Base-by-base conservation (phyloP, 64 coral and sea anemone genomes). In the Actinia tenebrosa region DNA sequence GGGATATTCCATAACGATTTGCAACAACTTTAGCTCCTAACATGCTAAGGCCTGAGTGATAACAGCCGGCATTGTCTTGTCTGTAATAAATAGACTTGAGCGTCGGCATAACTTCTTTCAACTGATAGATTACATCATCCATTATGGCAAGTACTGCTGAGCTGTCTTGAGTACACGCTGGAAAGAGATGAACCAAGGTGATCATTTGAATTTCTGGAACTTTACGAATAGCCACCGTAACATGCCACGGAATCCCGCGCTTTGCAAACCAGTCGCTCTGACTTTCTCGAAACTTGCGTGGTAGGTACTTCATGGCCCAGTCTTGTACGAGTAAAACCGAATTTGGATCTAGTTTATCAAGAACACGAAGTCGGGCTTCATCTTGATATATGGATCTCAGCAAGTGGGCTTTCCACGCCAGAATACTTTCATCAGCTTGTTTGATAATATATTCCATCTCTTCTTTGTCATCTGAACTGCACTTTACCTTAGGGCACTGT, bases 61-160 rank as follows among this genome's bases (percentile, higher is more conserved):
- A 94, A 60, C 92, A 94, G 71, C 92, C 92, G 25, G 83, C 52
- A 44, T 85, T 85, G 83, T 85, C 16, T 63, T 85, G 83, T 19
- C 25, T 2, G 19, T 26, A 85, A 61, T 10, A 60, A 17, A 85
- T 43, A 3, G 18, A 26, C 56, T 85, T 58, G 26, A 85, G 53
- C 18, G 10, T 22, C 20, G 10, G 83, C 13, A 60, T 85, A 2
- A 58, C 60, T 13, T 47, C 23, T n/a, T 87, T 87, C 64, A 87
- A 64, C 22, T 78, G 64, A 20, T 22, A 16, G 9, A 87, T 72
- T 19, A 87, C 66, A 64, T 87, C 62, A 26, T 30, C 64, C 64
- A 87, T 77, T 25, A 87, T 63, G 16, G 16, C 68, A 27, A 87
- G 45, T 7, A 78, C 86, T n/a, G 86, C 69, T 45, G 17, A 78